Conservation (phyloP, 2,888 invertebrate species). For the Hydropsyche betteni region DNA sequence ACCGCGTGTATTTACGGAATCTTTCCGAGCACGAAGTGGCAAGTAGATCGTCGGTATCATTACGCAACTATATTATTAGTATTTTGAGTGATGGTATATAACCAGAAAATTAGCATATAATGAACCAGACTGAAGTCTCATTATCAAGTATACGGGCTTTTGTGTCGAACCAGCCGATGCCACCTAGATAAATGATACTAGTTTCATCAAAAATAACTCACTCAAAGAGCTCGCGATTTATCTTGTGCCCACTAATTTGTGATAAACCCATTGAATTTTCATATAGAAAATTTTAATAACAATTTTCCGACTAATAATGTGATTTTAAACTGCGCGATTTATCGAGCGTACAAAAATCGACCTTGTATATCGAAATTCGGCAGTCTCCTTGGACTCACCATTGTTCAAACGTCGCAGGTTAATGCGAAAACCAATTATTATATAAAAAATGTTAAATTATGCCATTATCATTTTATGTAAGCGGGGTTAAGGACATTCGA, state of each 20-base stretch:
- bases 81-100: conserved; percentile 35
- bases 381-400: conserved; percentile 27
- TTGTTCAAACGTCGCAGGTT: conserved; percentile 22
- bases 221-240: no score
- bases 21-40: conserved; percentile 7
- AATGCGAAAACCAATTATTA: conserved; percentile 37
- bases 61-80: conserved; percentile 34
- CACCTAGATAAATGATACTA: not conserved
- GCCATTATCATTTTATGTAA: conserved; percentile 32
- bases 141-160: conserved; percentile 35
- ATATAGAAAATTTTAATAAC: no score
- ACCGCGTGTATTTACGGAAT: no score
- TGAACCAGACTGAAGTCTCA: conserved; percentile 35
- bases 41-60: conserved; percentile 22
- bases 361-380: conserved; percentile 23
- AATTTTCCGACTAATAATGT: not conserved
- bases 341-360: not conserved
- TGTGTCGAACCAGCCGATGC: conserved; percentile 31
- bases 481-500: conserved; percentile 35
- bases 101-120: conserved; percentile 44
- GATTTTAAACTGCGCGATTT: conserved; percentile 2
- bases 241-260: no score
- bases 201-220: no score
- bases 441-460: conserved; percentile 31
- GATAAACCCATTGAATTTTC: no score